Evolutionary conservation across 2,797 vertebrate species (phyloP).

Genomic region (Rhabdophis nuchalis): DNA sequence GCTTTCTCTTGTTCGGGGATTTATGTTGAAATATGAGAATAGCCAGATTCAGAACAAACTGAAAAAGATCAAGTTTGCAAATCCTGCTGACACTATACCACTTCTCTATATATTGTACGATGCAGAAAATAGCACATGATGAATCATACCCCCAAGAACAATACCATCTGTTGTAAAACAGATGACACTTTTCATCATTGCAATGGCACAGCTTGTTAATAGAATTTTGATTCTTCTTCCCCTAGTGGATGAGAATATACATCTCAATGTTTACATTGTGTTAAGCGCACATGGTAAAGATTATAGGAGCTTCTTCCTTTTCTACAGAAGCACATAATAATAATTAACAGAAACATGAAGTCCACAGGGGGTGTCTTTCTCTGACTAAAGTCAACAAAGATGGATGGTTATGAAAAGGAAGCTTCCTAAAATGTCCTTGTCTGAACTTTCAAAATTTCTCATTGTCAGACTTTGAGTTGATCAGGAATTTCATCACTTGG

Average conservation of each 20-base stretch:
- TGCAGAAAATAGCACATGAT: conserved; percentile 28
- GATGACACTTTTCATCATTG: conserved; percentile 43
- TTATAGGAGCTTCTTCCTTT: not conserved
- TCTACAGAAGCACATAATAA: not conserved
- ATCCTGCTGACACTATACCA: conserved; percentile 22
- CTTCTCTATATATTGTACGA: conserved; percentile 13
- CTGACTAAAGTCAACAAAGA: not conserved
- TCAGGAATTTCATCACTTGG: not conserved
- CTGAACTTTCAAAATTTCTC: not conserved
- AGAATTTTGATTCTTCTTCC: conserved; percentile 29
- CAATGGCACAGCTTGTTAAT: conserved; percentile 40
- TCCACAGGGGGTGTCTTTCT: not conserved
- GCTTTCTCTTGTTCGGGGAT: conserved; percentile 42
- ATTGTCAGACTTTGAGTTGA: not conserved
- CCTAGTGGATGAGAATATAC: conserved; percentile 22
- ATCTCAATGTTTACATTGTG: conserved; percentile 21
- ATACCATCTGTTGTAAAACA: conserved; percentile 39
- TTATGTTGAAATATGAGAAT: conserved; percentile 36
- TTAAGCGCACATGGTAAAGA: not conserved
- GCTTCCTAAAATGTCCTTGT: not conserved
- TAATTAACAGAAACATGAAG: not conserved
- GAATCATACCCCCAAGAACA: conserved; percentile 60
- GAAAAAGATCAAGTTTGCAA: conserved; percentile 46
- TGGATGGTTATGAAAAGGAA: not conserved
- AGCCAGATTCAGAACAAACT: conserved; percentile 38